Evolutionary conservation across 2,113 vertebrate species (phyloP).

Genomic region (Aphelocoma coerulescens): DNA sequence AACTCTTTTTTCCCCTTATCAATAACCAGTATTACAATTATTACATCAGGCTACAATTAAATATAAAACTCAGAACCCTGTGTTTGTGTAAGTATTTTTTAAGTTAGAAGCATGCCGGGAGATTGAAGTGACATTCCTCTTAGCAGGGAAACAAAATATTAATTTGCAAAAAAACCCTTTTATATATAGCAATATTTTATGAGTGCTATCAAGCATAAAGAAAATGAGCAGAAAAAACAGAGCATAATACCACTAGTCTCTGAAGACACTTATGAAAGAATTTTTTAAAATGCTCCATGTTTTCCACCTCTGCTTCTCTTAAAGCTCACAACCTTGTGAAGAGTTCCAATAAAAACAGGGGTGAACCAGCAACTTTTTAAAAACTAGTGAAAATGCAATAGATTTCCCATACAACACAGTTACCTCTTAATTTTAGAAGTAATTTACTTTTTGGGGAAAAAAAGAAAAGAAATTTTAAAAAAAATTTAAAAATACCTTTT

Average conservation of each 20-base stretch:
- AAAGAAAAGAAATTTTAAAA: fast-evolving
- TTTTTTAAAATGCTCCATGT: background rate
- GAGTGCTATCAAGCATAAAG: background rate
- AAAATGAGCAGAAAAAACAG: background rate
- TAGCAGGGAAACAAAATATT: background rate
- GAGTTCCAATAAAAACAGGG: background rate
- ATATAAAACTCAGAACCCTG: background rate
- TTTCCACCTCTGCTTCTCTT: background rate
- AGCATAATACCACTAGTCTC: background rate
- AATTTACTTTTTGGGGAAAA: background rate
- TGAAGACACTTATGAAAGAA: background rate
- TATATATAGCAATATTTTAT: background rate
- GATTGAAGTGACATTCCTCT: background rate
- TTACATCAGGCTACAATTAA: background rate
- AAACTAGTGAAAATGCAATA: background rate
- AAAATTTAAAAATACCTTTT: fast-evolving
- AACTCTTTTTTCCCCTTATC: background rate
- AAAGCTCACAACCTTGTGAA: background rate
- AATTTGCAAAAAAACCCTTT: background rate
- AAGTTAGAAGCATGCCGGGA: background rate
- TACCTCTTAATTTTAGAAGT: background rate
- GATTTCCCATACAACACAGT: background rate
- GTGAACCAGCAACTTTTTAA: background rate
- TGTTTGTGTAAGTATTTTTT: background rate
- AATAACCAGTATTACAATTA: background rate